A percentile compares a stretch with the other conserved stretches of the same genome.
Conservation (phyloP, 2,888 invertebrate genomes). For the Nomada ferruginata region DNA sequence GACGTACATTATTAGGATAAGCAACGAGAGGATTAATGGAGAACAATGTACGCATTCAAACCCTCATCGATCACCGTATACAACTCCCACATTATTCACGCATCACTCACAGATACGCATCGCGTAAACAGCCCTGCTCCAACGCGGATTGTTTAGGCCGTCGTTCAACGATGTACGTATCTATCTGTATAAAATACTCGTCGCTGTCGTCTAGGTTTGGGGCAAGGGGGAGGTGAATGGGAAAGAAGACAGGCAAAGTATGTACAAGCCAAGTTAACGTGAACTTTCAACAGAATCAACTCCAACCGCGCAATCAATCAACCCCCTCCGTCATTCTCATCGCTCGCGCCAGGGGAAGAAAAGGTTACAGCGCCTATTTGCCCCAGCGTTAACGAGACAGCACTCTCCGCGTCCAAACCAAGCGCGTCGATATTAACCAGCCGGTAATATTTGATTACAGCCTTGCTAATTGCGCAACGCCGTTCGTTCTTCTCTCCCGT, state of each 20-base stretch:
- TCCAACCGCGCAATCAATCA: constrained; percentile 27
- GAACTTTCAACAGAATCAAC: not conserved
- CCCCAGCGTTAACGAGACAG: constrained; percentile 67
- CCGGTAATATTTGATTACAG: constrained; percentile 76
- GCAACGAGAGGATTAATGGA: no score
- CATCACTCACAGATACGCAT: no score
- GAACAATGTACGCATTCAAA: no score
- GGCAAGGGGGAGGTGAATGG: not conserved
- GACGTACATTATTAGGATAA: no score
- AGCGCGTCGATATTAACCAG: constrained; percentile 67
- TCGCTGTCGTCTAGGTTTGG: no score
- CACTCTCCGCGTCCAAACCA: constrained; percentile 46
- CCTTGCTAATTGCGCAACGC: constrained; percentile 74
- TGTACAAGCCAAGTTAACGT: not conserved
- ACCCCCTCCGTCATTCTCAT: not conserved
- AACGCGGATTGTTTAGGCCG: no score
- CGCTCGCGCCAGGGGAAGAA: constrained; percentile 16
- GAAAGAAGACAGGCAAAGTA: not conserved
- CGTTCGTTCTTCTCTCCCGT: constrained; percentile 16
- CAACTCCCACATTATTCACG: no score
- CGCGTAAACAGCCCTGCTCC: no score
- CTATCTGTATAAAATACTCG: no score
- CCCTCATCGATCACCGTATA: no score
- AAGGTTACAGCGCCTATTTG: constrained; percentile 64
- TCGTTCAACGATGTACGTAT: no score